Conservation (phyloP, 2,797 vertebrate species). For the Dermochelys coriacea region DNA sequence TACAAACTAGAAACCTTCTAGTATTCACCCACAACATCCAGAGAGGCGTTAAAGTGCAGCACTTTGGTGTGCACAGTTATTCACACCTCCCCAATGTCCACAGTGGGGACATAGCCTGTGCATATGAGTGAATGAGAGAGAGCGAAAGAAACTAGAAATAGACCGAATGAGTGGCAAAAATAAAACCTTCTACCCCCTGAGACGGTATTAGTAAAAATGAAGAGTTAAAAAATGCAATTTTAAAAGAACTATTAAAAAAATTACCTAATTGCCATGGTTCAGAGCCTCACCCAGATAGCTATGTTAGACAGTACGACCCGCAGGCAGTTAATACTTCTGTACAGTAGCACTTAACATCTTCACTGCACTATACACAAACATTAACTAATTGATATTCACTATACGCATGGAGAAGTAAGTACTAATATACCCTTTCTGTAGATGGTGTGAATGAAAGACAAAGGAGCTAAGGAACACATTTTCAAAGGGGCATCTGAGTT, state of each 20-base stretch:
- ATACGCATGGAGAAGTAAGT: slow-evolving; percentile 45
- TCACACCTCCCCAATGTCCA: too few species aligned
- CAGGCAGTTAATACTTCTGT: slow-evolving; percentile 60
- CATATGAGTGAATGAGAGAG: slow-evolving; percentile 24
- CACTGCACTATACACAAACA: slow-evolving; percentile 54
- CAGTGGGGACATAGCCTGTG: background rate
- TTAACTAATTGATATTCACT: slow-evolving; percentile 72
- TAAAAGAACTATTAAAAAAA: slow-evolving; percentile 60
- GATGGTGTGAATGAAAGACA: slow-evolving; percentile 50
- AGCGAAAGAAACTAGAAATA: slow-evolving; percentile 12
- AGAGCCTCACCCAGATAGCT: slow-evolving; percentile 58
- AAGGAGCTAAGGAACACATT: background rate
- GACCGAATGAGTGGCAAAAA: background rate
- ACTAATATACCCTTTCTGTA: slow-evolving; percentile 39
- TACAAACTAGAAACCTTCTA: background rate
- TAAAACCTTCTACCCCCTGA: background rate
- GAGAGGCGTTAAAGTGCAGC: background rate
- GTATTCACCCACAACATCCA: background rate
- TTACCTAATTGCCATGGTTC: slow-evolving; percentile 59
- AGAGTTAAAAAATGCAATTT: slow-evolving; percentile 62
- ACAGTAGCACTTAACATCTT: slow-evolving; percentile 65
- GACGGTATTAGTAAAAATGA: slow-evolving; percentile 38
- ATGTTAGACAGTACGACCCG: slow-evolving; percentile 60
- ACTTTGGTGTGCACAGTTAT: background rate
- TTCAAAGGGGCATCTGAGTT: background rate